Evolutionary conservation across 1,140 invertebrate species (phyloP).

Genomic region (roundworm (Caenorhabditis elegans)): WBcel235 BX284606.5:8088501-8089000

Average conservation of each 20-base stretch:
- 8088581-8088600: not conserved
- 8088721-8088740: not conserved
- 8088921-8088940: not conserved
- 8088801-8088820: slow-evolving; percentile 14
- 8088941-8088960: not conserved
- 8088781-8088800: not conserved
- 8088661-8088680: not conserved
- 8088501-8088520: not conserved
- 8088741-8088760: not conserved
- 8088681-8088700: not conserved
- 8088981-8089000: not conserved
- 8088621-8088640: not conserved
- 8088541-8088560: slow-evolving; percentile 4
- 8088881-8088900: not conserved
- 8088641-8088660: not conserved
- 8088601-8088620: not conserved
- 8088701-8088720: not conserved
- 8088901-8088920: not conserved
- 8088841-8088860: not conserved
- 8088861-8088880: not conserved
- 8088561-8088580: not conserved
- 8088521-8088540: slow-evolving; percentile 12
- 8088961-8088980: slow-evolving; percentile 16
- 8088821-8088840: not conserved
- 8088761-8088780: not conserved